Conservation (phyloP, 2,797 vertebrate species). For the Denticeps clupeoides region DNA sequence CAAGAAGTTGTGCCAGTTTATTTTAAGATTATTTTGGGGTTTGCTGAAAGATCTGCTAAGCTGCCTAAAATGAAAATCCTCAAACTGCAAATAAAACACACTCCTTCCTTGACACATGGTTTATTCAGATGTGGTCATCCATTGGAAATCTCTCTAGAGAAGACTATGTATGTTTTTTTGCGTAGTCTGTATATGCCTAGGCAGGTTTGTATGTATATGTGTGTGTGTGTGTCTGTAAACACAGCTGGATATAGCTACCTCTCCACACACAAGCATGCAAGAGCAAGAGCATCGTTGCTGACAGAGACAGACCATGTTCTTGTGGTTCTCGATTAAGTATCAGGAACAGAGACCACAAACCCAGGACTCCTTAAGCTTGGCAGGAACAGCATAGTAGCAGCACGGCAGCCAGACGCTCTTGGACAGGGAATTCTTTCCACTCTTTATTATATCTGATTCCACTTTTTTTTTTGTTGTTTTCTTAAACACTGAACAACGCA, state of each 20-base stretch:
- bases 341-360: conserved; percentile 33
- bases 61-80: no score
- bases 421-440: conserved; percentile 47
- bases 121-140: no score
- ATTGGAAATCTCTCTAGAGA: no score
- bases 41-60: no score
- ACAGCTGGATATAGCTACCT: not conserved
- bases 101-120: no score
- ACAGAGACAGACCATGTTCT: conserved; percentile 13
- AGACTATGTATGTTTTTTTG: not conserved
- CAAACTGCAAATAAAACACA: no score
- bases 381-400: conserved; percentile 34
- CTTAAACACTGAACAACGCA: conserved; percentile 39
- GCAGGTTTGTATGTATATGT: not conserved
- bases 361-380: conserved; percentile 37
- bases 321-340: conserved; percentile 22
- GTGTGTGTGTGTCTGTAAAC: not conserved
- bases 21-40: no score
- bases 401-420: conserved; percentile 27
- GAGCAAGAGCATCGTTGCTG: not conserved
- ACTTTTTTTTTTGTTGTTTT: conserved; percentile 25
- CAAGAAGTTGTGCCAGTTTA: no score
- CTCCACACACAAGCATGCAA: not conserved
- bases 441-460: conserved; percentile 47
- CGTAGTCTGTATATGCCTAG: not conserved